Evolutionary conservation across 2,797 vertebrate species (phyloP), one percentile per base, ranked within the genome.

Genomic region (Cynodonichthys magdalenae): DNA sequence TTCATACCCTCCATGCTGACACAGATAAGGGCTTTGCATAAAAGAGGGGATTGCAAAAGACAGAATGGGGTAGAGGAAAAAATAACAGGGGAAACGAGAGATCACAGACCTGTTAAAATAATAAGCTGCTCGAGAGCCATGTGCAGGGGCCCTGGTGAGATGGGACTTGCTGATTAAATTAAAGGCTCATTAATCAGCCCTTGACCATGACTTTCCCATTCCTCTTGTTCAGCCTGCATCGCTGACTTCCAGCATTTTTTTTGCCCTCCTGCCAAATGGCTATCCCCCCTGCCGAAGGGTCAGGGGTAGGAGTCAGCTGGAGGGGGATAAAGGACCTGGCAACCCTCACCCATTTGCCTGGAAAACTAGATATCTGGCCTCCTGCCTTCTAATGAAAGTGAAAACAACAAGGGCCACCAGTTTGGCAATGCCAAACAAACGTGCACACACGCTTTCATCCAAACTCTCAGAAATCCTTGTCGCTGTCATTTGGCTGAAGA

Each of bases 91-190:
- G 50, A 74, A 74, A 72, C 51, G 88, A 92, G 91, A 93, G 93
- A 95, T 95, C 91, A 94, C 89, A 93, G 94, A 91, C 92, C 88
- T 92, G 92, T 94, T 94, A 93, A 94, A 91, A 95, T 94, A 95
- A 95, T 95, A 95, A 95, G 95, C 94, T 93, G 90, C 93, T 92
- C 90, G 93, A 92, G 88, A 92, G 90, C 92, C 92, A 90, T 87
- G 92, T 92, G 93, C 93, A 92, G 91, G 89, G 90, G 82, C 73
- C 81, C 83, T 71, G 76, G 74, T 63, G 79, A 88, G 92, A 95
- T 94, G 93, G 93, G 93, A 95, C 94, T 88, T 87, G 92, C 93
- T 93, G 95, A 96, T 96, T 95, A 93, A 95, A 96, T 96, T 96
- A 96, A 95, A 95, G 92, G 89, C 92, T 93, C 93, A 94, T 97